Conservation (phyloP, 2,888 invertebrate species). For the Lasioglossum figueresi region DNA sequence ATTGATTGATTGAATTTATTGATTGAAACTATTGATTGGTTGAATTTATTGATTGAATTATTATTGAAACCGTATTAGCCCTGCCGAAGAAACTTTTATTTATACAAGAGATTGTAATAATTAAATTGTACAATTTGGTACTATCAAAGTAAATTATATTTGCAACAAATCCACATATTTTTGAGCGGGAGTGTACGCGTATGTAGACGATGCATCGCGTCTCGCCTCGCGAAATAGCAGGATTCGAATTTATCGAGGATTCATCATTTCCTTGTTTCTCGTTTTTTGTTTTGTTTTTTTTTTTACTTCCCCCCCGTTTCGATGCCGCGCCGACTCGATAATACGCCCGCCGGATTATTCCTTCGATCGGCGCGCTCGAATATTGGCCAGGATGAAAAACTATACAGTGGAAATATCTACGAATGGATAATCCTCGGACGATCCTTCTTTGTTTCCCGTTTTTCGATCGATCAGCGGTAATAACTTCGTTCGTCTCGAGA, state of each 20-base stretch:
- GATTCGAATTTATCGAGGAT: slow-evolving; percentile 33
- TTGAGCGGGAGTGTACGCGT: no score
- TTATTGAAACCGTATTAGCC: no score
- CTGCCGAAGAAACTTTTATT: no score
- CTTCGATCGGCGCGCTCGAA: slow-evolving; percentile 11
- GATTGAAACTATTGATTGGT: no score
- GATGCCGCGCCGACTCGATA: background rate
- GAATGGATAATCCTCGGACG: slow-evolving; percentile 14
- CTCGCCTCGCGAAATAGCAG: slow-evolving; percentile 9
- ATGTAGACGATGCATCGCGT: slow-evolving; percentile 17
- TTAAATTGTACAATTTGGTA: no score
- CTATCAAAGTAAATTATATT: no score
- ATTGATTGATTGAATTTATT: no score
- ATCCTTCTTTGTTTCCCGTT: slow-evolving; percentile 1
- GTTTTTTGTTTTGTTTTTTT: background rate
- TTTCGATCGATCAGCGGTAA: slow-evolving; percentile 7
- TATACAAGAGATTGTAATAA: no score
- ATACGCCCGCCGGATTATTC: slow-evolving; percentile 4
- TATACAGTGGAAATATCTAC: background rate
- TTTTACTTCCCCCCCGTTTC: background rate
- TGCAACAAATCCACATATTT: no score
- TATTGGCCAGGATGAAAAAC: background rate
- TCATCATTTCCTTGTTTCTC: background rate
- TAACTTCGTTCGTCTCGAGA: background rate
- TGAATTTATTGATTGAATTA: no score